These are phyloP conservation scores for Clunio marinus DNA, from an alignment of 2,888 invertebrate genomes.

Conservation along the genomic window DNA sequence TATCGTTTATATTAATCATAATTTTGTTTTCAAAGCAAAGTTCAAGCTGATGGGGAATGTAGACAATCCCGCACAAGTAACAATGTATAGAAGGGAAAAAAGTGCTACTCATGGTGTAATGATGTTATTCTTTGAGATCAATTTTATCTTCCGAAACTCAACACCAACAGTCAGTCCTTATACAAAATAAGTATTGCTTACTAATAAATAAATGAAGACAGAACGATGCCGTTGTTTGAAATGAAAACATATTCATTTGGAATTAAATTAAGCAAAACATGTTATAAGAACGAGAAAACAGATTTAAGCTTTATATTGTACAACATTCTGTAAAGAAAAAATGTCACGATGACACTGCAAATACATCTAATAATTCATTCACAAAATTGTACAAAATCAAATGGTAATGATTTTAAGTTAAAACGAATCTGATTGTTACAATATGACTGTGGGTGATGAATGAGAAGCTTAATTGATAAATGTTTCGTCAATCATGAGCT, in stretches of 20 bases:
- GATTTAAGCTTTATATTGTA: background rate
- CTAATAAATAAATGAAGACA: background rate
- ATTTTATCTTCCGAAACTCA: background rate
- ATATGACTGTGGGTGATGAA: background rate
- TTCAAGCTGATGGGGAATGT: background rate
- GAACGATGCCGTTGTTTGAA: conserved; percentile 9
- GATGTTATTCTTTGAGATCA: background rate
- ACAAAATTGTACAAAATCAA: background rate
- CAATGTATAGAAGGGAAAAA: background rate
- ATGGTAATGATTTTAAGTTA: background rate
- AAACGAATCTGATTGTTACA: background rate
- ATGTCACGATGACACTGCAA: conserved; percentile 3
- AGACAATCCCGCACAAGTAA: background rate
- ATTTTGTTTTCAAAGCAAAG: background rate
- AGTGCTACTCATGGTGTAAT: conserved; percentile 11
- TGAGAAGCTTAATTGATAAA: background rate
- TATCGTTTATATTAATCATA: conserved; percentile 8
- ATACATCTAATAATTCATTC: background rate
- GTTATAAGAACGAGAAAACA: background rate
- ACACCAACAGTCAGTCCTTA: background rate
- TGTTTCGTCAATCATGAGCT: background rate
- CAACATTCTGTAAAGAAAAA: no score
- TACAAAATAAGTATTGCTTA: background rate
- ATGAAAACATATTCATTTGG: background rate
- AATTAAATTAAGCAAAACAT: conserved; percentile 2